Conservation (phyloP, 2,888 invertebrate species). For the Psylliodes chrysocephalus region DNA sequence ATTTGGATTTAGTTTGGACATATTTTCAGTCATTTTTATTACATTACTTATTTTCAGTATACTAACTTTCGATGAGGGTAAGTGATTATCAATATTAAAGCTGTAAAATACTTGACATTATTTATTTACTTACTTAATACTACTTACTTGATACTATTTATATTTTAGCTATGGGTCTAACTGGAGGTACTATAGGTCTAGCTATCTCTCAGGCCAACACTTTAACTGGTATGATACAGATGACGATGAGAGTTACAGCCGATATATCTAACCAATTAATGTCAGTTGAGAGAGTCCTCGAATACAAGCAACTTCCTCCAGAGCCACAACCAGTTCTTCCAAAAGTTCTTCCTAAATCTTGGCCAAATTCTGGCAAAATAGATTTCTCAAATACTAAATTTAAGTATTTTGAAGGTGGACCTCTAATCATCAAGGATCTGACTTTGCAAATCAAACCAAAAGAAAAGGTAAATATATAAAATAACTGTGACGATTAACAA, state of each 20-base stretch:
- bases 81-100: too few species aligned
- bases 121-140: too few species aligned
- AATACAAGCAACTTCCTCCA: slow-evolving; percentile 77
- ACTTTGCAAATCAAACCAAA: slow-evolving; percentile 74
- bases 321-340: slow-evolving; percentile 70
- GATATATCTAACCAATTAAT: slow-evolving; percentile 80
- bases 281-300: slow-evolving; percentile 81
- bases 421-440: slow-evolving; percentile 76
- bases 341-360: slow-evolving; percentile 63
- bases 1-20: slow-evolving; percentile 75
- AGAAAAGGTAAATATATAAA: slow-evolving; percentile 75
- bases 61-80: slow-evolving; percentile 62
- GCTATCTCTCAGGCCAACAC: slow-evolving; percentile 66
- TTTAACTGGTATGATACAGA: slow-evolving; percentile 82
- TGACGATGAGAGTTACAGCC: slow-evolving; percentile 81
- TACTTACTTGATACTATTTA: too few species aligned
- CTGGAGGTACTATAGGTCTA: slow-evolving; percentile 47
- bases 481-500: too few species aligned
- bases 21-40: slow-evolving; percentile 72
- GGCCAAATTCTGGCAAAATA: slow-evolving; percentile 76
- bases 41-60: slow-evolving; percentile 74
- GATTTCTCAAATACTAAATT: slow-evolving; percentile 72
- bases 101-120: too few species aligned
- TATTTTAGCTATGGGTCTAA: slow-evolving; percentile 40
- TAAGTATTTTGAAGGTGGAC: slow-evolving; percentile 71